Percentiles rank a stretch among this genome's conserved stretches.
phyloP scores from a whole-genome alignment of 2,797 vertebrate genomes.

The Allobates femoralis region DNA sequence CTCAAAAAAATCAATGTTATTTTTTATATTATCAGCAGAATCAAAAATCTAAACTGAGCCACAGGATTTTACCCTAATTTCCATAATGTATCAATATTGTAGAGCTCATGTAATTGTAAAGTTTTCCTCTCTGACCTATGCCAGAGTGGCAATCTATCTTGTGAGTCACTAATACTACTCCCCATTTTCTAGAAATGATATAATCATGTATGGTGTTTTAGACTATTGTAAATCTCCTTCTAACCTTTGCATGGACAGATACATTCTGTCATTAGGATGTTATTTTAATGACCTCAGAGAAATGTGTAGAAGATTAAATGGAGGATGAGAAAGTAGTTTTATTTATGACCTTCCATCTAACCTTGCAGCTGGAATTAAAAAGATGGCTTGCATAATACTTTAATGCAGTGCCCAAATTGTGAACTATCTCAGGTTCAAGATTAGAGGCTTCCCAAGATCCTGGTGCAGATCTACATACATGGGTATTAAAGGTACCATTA shows the following conservation, averaged over 20 bases:
- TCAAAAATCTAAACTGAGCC: not conserved
- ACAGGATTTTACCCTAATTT: not conserved
- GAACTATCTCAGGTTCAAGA: not conserved
- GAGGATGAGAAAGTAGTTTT: not conserved
- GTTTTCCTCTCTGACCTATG: not conserved
- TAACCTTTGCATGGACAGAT: conserved; percentile 26
- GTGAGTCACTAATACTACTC: not conserved
- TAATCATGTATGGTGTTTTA: not conserved
- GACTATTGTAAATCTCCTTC: conserved; percentile 17
- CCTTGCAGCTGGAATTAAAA: conserved; percentile 10
- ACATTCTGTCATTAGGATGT: not conserved
- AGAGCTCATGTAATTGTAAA: not conserved
- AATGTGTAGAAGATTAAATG: conserved; percentile 15
- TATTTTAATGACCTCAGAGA: conserved; percentile 1
- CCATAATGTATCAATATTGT: not conserved
- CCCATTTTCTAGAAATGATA: not conserved
- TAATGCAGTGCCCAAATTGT: not conserved
- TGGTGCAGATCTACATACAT: not conserved
- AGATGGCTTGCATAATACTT: not conserved
- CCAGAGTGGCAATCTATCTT: not conserved
- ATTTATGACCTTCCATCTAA: not conserved
- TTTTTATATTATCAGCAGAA: not conserved
- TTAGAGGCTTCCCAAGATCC: not conserved
- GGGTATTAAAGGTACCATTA: no score
- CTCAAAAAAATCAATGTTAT: not conserved